A percentile compares a stretch with the other conserved stretches of the same genome.
Conservation (phyloP, 2,888 invertebrate species). For the Chymomyza fuscimana region DNA sequence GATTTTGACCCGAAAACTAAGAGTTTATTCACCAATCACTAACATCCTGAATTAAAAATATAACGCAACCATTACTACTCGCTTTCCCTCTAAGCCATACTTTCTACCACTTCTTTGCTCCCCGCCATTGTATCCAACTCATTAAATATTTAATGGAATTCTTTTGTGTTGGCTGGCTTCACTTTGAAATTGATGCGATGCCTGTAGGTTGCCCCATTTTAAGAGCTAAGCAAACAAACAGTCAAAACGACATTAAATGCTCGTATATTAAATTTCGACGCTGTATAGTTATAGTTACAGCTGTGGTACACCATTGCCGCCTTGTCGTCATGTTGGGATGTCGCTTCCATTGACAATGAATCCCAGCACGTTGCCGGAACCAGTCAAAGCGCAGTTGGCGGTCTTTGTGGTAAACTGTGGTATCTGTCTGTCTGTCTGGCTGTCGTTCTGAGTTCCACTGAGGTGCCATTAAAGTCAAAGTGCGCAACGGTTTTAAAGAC, state of each 20-base stretch:
- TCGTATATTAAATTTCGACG: constrained; percentile 16
- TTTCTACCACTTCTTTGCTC: no score
- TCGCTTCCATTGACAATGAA: not conserved
- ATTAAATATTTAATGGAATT: constrained; percentile 47
- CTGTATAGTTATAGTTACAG: not conserved
- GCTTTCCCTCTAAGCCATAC: no score
- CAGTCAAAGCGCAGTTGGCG: constrained; percentile 5
- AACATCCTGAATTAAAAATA: no score
- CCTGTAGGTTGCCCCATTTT: not conserved
- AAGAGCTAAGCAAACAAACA: not conserved
- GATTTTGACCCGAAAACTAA: no score
- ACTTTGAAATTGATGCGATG: not conserved
- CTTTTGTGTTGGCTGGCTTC: constrained; percentile 24
- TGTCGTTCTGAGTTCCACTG: no score
- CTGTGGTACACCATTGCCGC: not conserved
- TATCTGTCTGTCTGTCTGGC: not conserved
- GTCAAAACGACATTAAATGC: constrained; percentile 3
- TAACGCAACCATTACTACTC: no score
- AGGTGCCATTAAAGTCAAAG: not conserved
- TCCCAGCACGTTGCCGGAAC: not conserved
- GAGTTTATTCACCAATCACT: no score
- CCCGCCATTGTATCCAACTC: not conserved
- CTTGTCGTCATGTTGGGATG: not conserved
- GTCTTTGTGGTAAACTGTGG: not conserved
- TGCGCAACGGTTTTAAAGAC: constrained; percentile 3